Evolutionary conservation across 2,888 invertebrate species (phyloP).

Genomic region (Drosophila lutescens): DNA sequence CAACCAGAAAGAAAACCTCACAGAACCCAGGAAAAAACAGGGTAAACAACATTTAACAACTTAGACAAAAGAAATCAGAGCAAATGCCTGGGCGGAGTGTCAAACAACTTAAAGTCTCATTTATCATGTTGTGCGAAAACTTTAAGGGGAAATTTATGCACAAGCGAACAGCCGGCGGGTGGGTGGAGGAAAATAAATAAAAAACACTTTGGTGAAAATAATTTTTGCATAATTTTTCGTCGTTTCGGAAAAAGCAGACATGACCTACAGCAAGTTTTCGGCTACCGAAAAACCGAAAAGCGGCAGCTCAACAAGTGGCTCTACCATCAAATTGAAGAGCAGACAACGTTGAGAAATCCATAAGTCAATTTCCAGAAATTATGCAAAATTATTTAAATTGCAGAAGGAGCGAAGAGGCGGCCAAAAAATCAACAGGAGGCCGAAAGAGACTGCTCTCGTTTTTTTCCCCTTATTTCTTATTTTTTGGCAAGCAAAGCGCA

Average conservation of each 20-base stretch:
- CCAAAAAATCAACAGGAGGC: constrained; percentile 74
- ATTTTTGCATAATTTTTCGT: constrained; percentile 70
- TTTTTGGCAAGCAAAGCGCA: constrained; percentile 61
- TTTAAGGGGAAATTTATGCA: constrained; percentile 68
- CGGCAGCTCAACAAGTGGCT: constrained; percentile 71
- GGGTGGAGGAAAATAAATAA: constrained; percentile 36
- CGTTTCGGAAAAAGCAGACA: constrained; percentile 54
- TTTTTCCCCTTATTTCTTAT: background rate
- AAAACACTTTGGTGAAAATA: constrained; percentile 61
- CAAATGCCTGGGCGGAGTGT: constrained; percentile 51
- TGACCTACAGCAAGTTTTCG: constrained; percentile 79
- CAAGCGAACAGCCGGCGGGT: constrained; percentile 15
- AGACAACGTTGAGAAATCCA: constrained; percentile 72
- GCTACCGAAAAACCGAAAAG: constrained; percentile 24
- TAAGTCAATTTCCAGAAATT: constrained; percentile 82
- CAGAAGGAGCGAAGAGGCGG: constrained; percentile 55
- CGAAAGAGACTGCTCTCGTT: constrained; percentile 22
- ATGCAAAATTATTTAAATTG: constrained; percentile 84
- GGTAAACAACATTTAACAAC: constrained; percentile 65
- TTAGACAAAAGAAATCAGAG: constrained; percentile 61
- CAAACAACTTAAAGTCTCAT: constrained; percentile 83
- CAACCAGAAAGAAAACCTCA: background rate
- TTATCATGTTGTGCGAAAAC: constrained; percentile 76
- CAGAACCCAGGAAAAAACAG: constrained; percentile 35
- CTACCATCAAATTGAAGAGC: constrained; percentile 68